Evolutionary conservation across 2,113 vertebrate genomes (phyloP), one percentile per base, ranked within the genome.

Genomic region (Strix uralensis): DNA sequence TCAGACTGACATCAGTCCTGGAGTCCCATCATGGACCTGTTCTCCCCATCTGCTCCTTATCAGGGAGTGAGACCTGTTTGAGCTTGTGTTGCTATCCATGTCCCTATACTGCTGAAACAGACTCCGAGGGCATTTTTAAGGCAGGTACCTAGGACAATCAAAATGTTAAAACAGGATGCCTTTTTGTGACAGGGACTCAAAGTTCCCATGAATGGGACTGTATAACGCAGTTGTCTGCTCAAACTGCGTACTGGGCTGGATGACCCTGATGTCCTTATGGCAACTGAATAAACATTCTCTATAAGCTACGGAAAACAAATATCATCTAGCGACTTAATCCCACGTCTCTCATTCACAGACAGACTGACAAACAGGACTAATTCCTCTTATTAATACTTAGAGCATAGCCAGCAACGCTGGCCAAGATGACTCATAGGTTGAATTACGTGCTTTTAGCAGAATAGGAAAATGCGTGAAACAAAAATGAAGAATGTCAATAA

Each of bases 321-420:
- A 91, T 40, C 65, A 91, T 85, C 88, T 30, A 89, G 65, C 0
- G 3, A 75, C 80, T 92, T 96, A 94, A 94, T 94, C 92, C 89
- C 51, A 69, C 3, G 11, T 78, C 90, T 91, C 47, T 94, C 86
- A 92, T 92, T 94, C 97, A 81, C 83, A 91, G 96, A 93, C 82
- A 91, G 69, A 94, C 83, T 69, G 88, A 95, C 88, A 94, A 95
- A 93, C 80, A 96, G 61, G 47, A 71, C 67, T 94, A 95, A 96
- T 96, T 93, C 88, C 86, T 75, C 38, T 79, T 95, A 93, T 91
- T 94, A 92, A 95, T 95, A 90, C 87, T 81, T 67, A 36, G 70
- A 80, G 26, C 89, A 81, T n/a, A 87, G 71, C 23, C 62, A 94
- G 62, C 66, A 92, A 57, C 2, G 2, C 57, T 89, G 78, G 86